phyloP scores from a whole-genome alignment of 2,888 invertebrate species.

The Deilephila porcellus region DNA sequence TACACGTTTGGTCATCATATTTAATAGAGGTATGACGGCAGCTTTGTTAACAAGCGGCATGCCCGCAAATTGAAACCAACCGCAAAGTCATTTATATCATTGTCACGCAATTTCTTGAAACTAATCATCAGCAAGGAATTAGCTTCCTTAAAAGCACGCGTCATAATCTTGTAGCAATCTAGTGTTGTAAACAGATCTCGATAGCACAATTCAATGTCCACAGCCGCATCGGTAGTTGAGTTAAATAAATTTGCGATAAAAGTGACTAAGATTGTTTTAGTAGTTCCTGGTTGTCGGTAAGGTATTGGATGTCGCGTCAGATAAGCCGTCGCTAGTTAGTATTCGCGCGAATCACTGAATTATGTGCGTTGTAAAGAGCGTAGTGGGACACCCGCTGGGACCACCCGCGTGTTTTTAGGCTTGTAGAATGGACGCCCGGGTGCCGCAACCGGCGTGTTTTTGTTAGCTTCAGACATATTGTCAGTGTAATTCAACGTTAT shows the following conservation, averaged over 20 bases:
- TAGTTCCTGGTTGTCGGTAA: constrained; percentile 65
- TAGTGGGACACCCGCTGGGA: constrained; percentile 74
- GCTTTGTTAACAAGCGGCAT: constrained; percentile 65
- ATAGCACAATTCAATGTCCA: neutral
- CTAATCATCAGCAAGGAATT: constrained; percentile 37
- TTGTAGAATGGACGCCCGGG: constrained; percentile 49
- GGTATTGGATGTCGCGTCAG: constrained; percentile 70
- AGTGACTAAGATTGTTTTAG: constrained; percentile 65
- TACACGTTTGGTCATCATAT: constrained; percentile 49
- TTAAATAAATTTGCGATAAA: constrained; percentile 48
- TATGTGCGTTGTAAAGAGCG: constrained; percentile 73
- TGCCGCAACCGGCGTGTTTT: constrained; percentile 41
- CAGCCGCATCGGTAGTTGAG: neutral
- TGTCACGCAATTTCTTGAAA: constrained; percentile 64
- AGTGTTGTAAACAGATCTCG: neutral
- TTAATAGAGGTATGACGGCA: constrained; percentile 60
- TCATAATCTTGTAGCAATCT: neutral
- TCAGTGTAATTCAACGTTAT: constrained; percentile 40
- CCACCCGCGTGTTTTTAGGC: constrained; percentile 70
- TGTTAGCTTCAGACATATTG: constrained; percentile 41
- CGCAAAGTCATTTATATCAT: constrained; percentile 69
- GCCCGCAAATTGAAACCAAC: constrained; percentile 74
- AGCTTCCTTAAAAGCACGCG: neutral
- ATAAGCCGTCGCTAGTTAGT: constrained; percentile 70
- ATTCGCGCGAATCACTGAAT: constrained; percentile 79